Evolutionary conservation across 2,888 invertebrate genomes (phyloP), one percentile per base, ranked within the genome.

Genomic region (Oligia fasciuncula): DNA sequence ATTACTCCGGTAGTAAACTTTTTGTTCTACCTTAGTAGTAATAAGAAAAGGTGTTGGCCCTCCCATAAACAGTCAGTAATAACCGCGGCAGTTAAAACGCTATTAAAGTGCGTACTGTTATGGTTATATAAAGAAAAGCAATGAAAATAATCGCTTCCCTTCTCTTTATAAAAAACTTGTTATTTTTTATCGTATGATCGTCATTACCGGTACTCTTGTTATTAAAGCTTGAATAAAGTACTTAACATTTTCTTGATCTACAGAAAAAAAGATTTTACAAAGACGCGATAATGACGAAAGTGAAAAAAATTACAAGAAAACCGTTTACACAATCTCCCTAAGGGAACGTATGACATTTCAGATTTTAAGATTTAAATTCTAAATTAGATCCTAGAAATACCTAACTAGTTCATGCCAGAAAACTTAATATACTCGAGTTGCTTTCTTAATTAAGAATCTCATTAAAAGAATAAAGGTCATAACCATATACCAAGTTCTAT

Each of bases 11-110:
- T 9, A 72, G 23, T 86, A 84, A 83, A 81, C 46, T 79, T 77
- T 81, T 66, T 71, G 76, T 85, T 74, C 68, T 79, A 69, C 77
- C 73, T 13, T n/a, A 19, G 75, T 40, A 43, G 80, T 71, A 72
- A 83, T 86, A 84, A 80, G 57, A 72, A 74, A 79, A 70, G 81
- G 81, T 88, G 81, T 87, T 77, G 81, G 81, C 76, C 51, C 51
- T 60, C 40, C 72, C 81, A 75, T 87, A 87, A 89, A 89, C 86
- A 85, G 81, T 73, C 70, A n/a, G 70, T 85, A 85, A 85, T 78
- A 73, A 77, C 80, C 43, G 75, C 54, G 67, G 88, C 82, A 78
- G 84, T 87, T 88, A 89, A 89, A 89, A 76, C 63, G 4, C 69
- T 84, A 80, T 88, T 84, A 85, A 85, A 84, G n/a, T 66, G 66